Evolutionary conservation across 2,888 invertebrate species (phyloP), one percentile per base, ranked within the genome.

Genomic region (Drosophila mimetica): DNA sequence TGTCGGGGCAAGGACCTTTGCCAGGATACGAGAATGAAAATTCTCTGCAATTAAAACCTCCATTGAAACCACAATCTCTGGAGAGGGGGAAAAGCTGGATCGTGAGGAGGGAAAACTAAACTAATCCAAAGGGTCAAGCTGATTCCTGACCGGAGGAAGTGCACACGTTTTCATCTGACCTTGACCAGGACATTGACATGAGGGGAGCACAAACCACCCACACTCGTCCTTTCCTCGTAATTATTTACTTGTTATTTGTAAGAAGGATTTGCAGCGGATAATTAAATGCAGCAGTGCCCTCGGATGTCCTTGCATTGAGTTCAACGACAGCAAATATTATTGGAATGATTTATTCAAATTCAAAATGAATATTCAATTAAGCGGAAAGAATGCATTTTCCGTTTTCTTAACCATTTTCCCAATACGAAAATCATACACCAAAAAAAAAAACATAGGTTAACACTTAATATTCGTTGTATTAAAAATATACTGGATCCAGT

Each of bases 11-110:
- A 79, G 53, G 77, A 81, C 85, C 85, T 63, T 5, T 37, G 4
- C 2, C 13, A 11, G 63, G 13, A 36, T 36, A 1, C 18, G 18
- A 13, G 25, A 20, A n/a, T 30, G n/a, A 6, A 14, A 32, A n/a
- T 8, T n/a, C 52, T 2, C 14, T 48, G 73, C 64, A 88, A 82
- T 82, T 86, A 88, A 72, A 71, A 74, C 36, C 51, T 51, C 28
- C 83, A 82, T 74, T 86, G 70, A 74, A 60, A 70, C 47, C 25
- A 5, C 14, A 47, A 18, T 36, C 63, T 18, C 16, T 16, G 28
- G n/a, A 25, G 25, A 2, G 2, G 2, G 37, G 2, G 37, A 11
- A 9, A 58, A 13, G 16, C 16, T 11, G 16, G 20, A 13, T 11
- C 22, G 16, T 39, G n/a, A 14, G 22, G 61, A 51, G 14, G 44